Percentiles rank a stretch among this genome's conserved stretches.
These are phyloP conservation scores for Entosphenus tridentatus DNA, from an alignment of 2,113 vertebrate genomes.

Conservation along the genomic window DNA sequence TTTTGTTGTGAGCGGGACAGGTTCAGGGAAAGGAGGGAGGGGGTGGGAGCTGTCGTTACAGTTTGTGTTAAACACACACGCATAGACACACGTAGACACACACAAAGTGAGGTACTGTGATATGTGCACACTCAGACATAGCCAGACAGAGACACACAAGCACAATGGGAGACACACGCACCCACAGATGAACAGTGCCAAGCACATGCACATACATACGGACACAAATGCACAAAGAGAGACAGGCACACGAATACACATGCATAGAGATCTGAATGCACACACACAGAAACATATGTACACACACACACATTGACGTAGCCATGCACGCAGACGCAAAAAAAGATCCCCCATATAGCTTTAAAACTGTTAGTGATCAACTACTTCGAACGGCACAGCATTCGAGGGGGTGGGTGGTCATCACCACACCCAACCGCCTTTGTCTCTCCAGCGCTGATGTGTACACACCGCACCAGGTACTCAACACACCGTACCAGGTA, in stretches of 20 bases:
- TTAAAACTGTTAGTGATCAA: too few species aligned
- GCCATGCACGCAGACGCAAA: neutral
- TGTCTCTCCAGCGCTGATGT: too few species aligned
- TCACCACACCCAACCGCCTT: too few species aligned
- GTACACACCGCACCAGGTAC: too few species aligned
- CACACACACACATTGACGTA: neutral
- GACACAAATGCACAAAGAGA: neutral
- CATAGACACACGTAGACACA: neutral
- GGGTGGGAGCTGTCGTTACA: too few species aligned
- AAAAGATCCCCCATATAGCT: too few species aligned
- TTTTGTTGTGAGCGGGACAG: too few species aligned
- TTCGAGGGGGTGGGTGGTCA: too few species aligned
- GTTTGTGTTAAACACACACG: neutral
- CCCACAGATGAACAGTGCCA: conserved; percentile 4
- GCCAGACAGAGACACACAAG: neutral
- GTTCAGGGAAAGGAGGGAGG: too few species aligned
- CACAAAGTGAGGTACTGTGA: neutral
- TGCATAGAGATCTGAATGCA: neutral
- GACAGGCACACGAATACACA: neutral
- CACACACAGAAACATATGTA: conserved; percentile 1
- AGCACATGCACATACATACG: conserved; percentile 4
- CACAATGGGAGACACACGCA: neutral
- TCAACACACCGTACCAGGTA: too few species aligned
- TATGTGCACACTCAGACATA: neutral
- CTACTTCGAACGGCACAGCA: too few species aligned